Evolutionary conservation across 2,797 vertebrate species (phyloP), one percentile per base, ranked within the genome.

Genomic region (Gouania willdenowi): DNA sequence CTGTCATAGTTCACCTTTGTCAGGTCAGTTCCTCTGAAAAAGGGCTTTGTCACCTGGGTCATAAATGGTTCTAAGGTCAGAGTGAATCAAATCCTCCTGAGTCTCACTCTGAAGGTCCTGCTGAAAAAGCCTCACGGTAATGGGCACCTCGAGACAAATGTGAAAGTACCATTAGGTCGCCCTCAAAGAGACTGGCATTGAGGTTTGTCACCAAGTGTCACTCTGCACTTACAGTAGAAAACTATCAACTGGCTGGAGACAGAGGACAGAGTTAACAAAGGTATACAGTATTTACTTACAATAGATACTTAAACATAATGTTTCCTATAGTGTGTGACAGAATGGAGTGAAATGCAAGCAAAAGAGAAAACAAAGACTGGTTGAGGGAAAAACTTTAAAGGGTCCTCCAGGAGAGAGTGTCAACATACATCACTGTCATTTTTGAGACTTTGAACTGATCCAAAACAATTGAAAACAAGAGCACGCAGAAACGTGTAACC

Each of bases 161-260:
- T 26, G 47, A 52, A 61, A 31, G 48, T 17, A 12, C 28, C 39
- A 58, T 51, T 32, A 51, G 17, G 16, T 31, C 28, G 44, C 15
- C 18, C 25, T 20, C 17, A 29, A 44, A 24, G 37, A 24, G 28
- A 36, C 42, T 34, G 0, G 7, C 17, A 34, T 38, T 48, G 14
- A 22, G 39, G 41, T 28, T 13, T 9, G 21, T 15, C 43, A 34
- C 37, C 65, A 42, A 37, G 27, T 46, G 56, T 33, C 25, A 50
- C 21, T 2, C 21, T 29, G 41, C 62, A 26, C 32, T 43, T 42
- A 43, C 40, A 46, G 48, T 9, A 26, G 26, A 10, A 33, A 30
- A 54, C 23, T 34, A 55, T 34, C 27, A 26, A 41, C 16, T 17
- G 5, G 24, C 8, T 39, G 37, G 30, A 5, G 24, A 25, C n/a